Evolutionary conservation across 1,140 invertebrate species (phyloP), one percentile per base, ranked within the genome.

Genomic region (Oedothorax gibbosus): DNA sequence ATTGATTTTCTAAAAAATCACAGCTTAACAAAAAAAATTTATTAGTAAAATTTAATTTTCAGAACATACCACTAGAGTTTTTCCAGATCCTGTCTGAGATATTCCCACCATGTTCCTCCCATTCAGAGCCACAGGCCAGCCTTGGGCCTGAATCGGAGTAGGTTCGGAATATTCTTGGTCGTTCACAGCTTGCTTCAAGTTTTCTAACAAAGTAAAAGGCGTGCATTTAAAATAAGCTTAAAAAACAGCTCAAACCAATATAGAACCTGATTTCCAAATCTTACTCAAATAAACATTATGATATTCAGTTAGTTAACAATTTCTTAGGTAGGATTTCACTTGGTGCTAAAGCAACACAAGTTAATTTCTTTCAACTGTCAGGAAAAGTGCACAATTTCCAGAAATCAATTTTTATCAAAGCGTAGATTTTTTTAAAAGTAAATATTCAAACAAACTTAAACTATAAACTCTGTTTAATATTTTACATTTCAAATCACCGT

Each of bases 61-160:
- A 12, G 12, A 75, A 88, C 89, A 87, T 89, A 92, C 91, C 65
- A 93, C 95, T 9, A 96, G 90, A 8, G 96, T 97, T 90, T 97
- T 97, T 80, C 96, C 96, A 72, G 95, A 97, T 51, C 96, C 96
- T 77, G 96, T 98, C 90, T 98, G 96, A 51, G 98, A 97, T 89
- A 99, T 97, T 49, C 96, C 97, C 77, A 97, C 95, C 89, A 98
- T 92, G 89, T 99, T 96, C 80, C 93, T 92, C 21, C 97, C 97
- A 89, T 94, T 95, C 91, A 98, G 93, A 78, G 96, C 96, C 88
- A 98, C 96, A 5, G 97, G 96, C 96, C 96, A 98, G 2, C 95
- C 94, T 89, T 96, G 95, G 15, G 95, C 93, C 90, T 97, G 95
- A 90, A 97, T 98, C 8, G 95, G 91, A 49, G 96, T 98, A 12